These are phyloP conservation scores for Rhyzopertha dominica DNA, from an alignment of 1,140 invertebrate species.

Conservation along the genomic window DNA sequence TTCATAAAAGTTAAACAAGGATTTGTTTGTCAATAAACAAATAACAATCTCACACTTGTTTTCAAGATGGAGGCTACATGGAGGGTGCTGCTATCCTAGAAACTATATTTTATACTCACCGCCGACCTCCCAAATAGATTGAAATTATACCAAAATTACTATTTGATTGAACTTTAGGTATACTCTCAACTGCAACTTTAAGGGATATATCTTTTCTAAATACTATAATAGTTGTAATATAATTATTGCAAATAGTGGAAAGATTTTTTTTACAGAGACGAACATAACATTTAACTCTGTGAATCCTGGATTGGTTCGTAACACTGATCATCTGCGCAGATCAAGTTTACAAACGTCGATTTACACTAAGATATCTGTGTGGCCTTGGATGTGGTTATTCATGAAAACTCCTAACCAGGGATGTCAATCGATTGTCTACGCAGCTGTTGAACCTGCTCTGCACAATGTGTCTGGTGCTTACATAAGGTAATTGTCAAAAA, in stretches of 20 bases:
- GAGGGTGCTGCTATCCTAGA: too few species aligned
- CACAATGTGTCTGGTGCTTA: constrained; percentile 57
- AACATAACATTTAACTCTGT: constrained; percentile 66
- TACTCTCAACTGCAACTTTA: neutral
- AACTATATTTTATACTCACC: too few species aligned
- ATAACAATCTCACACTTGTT: too few species aligned
- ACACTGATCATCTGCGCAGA: constrained; percentile 58
- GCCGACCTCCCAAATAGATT: too few species aligned
- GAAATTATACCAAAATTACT: too few species aligned
- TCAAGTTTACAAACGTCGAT: constrained; percentile 48
- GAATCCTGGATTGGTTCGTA: constrained; percentile 67
- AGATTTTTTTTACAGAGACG: constrained; percentile 47
- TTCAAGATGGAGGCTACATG: too few species aligned
- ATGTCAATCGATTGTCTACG: constrained; percentile 60
- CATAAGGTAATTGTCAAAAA: constrained; percentile 53
- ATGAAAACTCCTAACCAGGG: constrained; percentile 62
- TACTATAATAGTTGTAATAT: neutral
- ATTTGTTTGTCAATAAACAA: too few species aligned
- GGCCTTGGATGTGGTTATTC: constrained; percentile 62
- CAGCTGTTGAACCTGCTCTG: constrained; percentile 56
- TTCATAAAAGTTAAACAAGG: too few species aligned
- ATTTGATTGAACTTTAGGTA: too few species aligned
- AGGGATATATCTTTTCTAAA: neutral
- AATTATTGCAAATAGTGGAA: neutral
- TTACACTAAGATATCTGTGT: constrained; percentile 52